A percentile compares a stretch with the other conserved stretches of the same genome.
Evolutionary conservation across 2,888 invertebrate genomes (phyloP).

Genomic region (Hemistola chrysoprasaria): DNA sequence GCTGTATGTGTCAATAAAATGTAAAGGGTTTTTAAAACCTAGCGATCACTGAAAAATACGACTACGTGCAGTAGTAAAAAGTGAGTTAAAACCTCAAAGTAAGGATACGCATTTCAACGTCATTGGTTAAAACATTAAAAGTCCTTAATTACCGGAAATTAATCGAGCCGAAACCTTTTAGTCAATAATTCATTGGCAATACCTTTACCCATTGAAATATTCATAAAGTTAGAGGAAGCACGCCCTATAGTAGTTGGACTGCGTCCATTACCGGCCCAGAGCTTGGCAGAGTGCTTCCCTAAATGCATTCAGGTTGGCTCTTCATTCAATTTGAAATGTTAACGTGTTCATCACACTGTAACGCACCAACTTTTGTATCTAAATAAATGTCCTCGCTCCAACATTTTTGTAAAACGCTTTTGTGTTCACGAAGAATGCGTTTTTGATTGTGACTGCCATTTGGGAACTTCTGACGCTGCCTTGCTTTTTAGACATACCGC

Average conservation of each 20-base stretch:
- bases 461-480: slow-evolving; percentile 13
- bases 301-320: slow-evolving; percentile 24
- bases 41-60: too few relatives aligned
- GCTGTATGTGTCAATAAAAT: too few relatives aligned
- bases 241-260: slow-evolving; percentile 4
- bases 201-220: slow-evolving; percentile 12
- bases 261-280: slow-evolving; percentile 13
- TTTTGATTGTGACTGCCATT: slow-evolving; percentile 26
- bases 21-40: too few relatives aligned
- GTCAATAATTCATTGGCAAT: too few relatives aligned
- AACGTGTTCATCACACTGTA: slow-evolving; percentile 26
- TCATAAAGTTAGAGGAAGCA: slow-evolving; percentile 16
- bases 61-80: too few relatives aligned
- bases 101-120: too few relatives aligned
- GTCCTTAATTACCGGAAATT: too few relatives aligned
- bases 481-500: slow-evolving; percentile 11
- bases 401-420: slow-evolving; percentile 25
- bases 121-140: too few relatives aligned
- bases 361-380: slow-evolving; percentile 23
- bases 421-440: slow-evolving; percentile 25
- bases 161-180: background rate
- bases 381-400: slow-evolving; percentile 16
- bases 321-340: slow-evolving; percentile 27
- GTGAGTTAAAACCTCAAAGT: too few relatives aligned
- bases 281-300: slow-evolving; percentile 16